Evolutionary conservation across 2,888 invertebrate species (phyloP), one percentile per base, ranked within the genome.

Genomic region (Melolontha melolontha): DNA sequence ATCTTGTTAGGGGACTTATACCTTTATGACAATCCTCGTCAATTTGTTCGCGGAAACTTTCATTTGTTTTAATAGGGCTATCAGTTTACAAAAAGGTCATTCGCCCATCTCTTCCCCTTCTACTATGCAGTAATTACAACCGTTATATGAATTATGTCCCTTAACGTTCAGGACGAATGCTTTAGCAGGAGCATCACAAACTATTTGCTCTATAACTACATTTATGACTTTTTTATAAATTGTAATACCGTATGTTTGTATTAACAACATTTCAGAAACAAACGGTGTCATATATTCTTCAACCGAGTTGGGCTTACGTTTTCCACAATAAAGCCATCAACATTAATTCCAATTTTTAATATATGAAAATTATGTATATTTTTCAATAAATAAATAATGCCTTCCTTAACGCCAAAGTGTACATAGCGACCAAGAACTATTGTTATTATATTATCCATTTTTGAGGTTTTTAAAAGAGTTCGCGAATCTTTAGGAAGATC

Each of bases 121-220:
- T 50, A 69, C 49, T 34, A 27, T 72, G 66, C 76, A 77, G 66
- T 76, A 76, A 7, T 65, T 49, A 66, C 75, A 77, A 29, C 72
- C 71, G 67, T 68, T 73, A 70, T 73, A 75, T 6, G 72, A 76
- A 57, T 51, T 69, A 50, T 78, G 76, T 14, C 68, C 52, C 70
- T 75, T 76, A 10, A 67, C 71, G 11, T 72, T 70, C 14, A 70
- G 64, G 0, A 77, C 68, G 67, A 71, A 77, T 14, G 74, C 65
- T 40, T 71, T 62, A 12, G 75, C 77, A 51, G 75, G 76, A 40
- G 73, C 66, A 72, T 76, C 76, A 71, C 76, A 76, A 16, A 75
- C 71, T 10, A 62, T 22, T 41, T 34, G 22, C n/a, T 62, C 17
- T 42, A 76, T 40, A 29, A 72, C 73, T 68, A 66, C 69, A 10